Base-by-base conservation (phyloP, 2,113 vertebrate species). In the Psammodynastes pulverulentus region DNA sequence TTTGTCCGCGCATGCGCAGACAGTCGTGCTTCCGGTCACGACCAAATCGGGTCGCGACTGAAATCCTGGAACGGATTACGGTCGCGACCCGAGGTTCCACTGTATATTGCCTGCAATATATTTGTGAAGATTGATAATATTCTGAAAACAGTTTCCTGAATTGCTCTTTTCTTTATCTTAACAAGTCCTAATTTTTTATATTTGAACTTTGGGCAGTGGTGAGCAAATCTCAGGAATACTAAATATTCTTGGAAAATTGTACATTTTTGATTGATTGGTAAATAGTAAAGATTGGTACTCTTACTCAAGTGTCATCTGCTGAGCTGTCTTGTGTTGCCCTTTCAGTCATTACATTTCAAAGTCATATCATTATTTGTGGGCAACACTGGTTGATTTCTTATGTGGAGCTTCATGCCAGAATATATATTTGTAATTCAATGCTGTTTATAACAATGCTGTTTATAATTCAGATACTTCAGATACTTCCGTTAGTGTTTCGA, bases 151-250 rank as follows among this genome's bases (percentile, higher is more conserved):
- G 85, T 86, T 86, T 86, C 6, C 24, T 86, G 26, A 48, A 48
- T 48, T 46, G 46, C 9, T 24, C 6, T 79, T 49, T 95, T 26
- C 9, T 92, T 96, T 95, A 84, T 90, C 87, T 96, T 88, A 95
- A 94, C 94, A 34, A 39, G 95, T 91, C 93, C 49, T 93, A 84
- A 92, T 87, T 94, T 88, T 91, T 95, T 89, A 89, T 79, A 95
- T 96, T 96, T 94, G 56, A 54, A 26, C 94, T 93, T 93, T 56
- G 95, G 89, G 93, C 95, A 95, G 90, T 95, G 89, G 86, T 97
- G 96, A 97, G 96, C 92, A 23, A 94, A 93, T 96, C 95, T 96
- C 91, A 96, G 88, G 95, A 97, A 96, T 96, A 96, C 94, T 94
- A 94, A 79, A 92, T 95, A 91, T 96, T 97, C 89, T 93, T 48